phyloP scores from a whole-genome alignment of 2,113 vertebrate species.

The Neoarius graeffei region DNA sequence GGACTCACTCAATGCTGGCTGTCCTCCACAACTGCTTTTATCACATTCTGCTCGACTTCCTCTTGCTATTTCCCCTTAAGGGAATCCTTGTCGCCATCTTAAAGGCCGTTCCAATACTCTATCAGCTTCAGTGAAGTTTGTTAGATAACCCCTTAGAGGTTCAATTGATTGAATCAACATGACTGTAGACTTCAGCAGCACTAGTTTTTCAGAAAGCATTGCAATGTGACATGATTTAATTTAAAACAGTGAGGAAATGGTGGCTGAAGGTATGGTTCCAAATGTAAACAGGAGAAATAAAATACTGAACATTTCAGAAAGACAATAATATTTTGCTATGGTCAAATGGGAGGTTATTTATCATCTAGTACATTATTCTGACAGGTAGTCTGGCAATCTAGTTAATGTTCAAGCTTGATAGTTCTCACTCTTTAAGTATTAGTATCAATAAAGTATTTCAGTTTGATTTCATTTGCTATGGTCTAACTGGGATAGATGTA shows the following conservation, averaged over 20 bases:
- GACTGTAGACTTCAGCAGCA: constrained; percentile 17
- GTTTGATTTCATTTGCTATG: not conserved
- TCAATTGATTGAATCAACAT: not conserved
- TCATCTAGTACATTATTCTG: not conserved
- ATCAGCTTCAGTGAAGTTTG: constrained; percentile 18
- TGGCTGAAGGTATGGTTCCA: not conserved
- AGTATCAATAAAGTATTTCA: not conserved
- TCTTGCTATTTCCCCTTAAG: not conserved
- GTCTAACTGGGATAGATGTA: not conserved
- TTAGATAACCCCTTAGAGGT: constrained; percentile 26
- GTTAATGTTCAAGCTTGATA: not conserved
- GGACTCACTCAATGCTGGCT: not conserved
- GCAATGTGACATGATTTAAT: constrained; percentile 1
- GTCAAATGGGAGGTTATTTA: not conserved
- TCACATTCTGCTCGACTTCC: constrained; percentile 16
- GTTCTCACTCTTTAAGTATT: not conserved
- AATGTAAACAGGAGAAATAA: not conserved
- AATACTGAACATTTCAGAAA: not conserved
- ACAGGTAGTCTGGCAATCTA: not conserved
- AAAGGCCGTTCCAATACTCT: constrained; percentile 25
- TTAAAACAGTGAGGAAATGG: not conserved
- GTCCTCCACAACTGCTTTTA: constrained; percentile 3
- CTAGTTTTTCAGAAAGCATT: not conserved
- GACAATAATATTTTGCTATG: not conserved
- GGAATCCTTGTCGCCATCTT: constrained; percentile 17